phyloP scores from a whole-genome alignment of 2,888 invertebrate genomes.

The Galeruca laticollis region DNA sequence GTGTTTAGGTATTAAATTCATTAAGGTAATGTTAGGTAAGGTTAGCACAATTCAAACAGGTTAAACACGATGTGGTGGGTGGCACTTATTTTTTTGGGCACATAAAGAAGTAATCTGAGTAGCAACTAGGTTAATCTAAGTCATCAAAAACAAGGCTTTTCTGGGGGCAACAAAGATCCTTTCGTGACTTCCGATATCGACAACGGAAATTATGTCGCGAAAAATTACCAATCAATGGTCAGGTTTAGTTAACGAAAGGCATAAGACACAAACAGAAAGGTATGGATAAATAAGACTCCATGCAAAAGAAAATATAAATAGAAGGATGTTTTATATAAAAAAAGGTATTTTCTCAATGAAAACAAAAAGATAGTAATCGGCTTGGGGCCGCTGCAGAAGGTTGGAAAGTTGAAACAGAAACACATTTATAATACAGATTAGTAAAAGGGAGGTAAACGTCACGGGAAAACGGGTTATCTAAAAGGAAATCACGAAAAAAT shows the following conservation, averaged over 20 bases:
- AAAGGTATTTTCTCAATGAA: background rate
- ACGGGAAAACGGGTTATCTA: slow-evolving; percentile 6
- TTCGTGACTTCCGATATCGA: slow-evolving; percentile 14
- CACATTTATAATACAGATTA: background rate
- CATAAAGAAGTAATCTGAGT: slow-evolving; percentile 3
- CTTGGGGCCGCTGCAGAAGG: background rate
- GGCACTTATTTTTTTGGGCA: background rate
- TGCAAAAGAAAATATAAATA: background rate
- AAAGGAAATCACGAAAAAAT: slow-evolving; percentile 20
- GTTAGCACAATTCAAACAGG: slow-evolving; percentile 38
- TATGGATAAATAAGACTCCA: background rate
- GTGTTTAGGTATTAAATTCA: slow-evolving; percentile 29
- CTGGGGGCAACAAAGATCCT: slow-evolving; percentile 3
- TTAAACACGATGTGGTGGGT: slow-evolving; percentile 5
- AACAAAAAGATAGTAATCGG: background rate
- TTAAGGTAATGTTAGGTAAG: slow-evolving; percentile 33
- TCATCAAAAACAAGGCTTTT: slow-evolving; percentile 5
- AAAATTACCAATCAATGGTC: background rate
- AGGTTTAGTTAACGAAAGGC: background rate
- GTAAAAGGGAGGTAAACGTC: background rate
- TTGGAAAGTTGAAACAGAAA: too few species aligned
- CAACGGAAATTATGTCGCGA: background rate
- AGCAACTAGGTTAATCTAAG: slow-evolving; percentile 14
- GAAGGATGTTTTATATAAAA: background rate
- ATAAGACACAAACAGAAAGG: background rate